Percentiles rank a stretch among this genome's conserved stretches.
These are phyloP conservation scores for Amphimedon queenslandica DNA, from an alignment of 37 sponge, comb jelly and placozoan genomes.

Conservation along the genomic window DNA sequence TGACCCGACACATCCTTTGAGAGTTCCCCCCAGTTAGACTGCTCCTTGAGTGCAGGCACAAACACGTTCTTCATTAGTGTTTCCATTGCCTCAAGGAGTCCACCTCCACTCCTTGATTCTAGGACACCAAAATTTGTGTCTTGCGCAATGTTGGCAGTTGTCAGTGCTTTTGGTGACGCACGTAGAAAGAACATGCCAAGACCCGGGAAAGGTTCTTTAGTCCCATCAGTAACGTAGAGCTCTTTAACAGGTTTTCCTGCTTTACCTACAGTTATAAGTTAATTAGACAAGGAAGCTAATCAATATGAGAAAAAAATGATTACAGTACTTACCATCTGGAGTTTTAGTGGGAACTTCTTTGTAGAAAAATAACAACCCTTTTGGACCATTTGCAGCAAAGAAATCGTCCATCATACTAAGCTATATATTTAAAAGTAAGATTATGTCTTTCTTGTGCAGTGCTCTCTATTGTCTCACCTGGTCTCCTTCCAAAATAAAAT, in stretches of 20 bases:
- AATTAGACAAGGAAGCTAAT: neutral
- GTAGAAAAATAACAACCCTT: constrained; percentile 54
- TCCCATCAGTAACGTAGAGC: constrained; percentile 74
- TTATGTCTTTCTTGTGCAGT: neutral
- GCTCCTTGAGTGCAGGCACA: constrained; percentile 74
- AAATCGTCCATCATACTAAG: constrained; percentile 48
- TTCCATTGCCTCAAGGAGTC: constrained; percentile 80
- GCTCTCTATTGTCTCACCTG: constrained; percentile 7
- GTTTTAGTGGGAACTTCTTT: constrained; percentile 15
- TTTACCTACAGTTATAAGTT: constrained; percentile 23
- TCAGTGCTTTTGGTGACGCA: constrained; percentile 51
- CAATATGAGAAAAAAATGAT: too few relatives aligned
- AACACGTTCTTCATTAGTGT: constrained; percentile 66
- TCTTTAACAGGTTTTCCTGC: constrained; percentile 13
- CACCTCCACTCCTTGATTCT: constrained; percentile 34
- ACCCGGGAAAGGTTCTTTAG: constrained; percentile 69
- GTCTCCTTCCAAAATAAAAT: constrained; percentile 31
- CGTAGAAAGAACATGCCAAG: constrained; percentile 63
- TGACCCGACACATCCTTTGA: constrained; percentile 42
- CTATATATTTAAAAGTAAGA: constrained; percentile 19
- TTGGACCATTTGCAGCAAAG: constrained; percentile 61
- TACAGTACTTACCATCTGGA: neutral
- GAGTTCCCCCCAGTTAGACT: constrained; percentile 76
- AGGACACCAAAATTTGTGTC: constrained; percentile 29
- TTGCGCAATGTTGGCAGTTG: constrained; percentile 57